Evolutionary conservation across 2,113 vertebrate genomes (phyloP), one percentile per base, ranked within the genome.

Genomic region (Plestiodon gilberti): DNA sequence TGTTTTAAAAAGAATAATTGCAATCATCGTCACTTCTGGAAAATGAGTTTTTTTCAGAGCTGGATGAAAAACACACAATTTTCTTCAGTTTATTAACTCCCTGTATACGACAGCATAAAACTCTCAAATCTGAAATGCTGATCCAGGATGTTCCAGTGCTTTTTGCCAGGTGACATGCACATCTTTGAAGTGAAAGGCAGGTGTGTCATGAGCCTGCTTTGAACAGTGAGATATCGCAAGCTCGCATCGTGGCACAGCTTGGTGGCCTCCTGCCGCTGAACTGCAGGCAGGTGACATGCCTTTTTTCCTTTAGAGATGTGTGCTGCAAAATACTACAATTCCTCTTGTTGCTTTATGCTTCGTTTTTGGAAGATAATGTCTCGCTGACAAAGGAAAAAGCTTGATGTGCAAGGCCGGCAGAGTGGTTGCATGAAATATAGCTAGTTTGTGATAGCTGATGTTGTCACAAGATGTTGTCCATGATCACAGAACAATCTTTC

Each of bases 181-280:
- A 62, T 91, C 93, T 95, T 95, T 95, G 94, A 95, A 94, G 90
- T 80, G 88, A 93, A 90, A 94, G 82, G 87, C 93, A 93, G 89
- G 83, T 59, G 69, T 25, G 91, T 94, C 93, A 93, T 81, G 81
- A 85, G 81, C 81, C 74, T 89, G 92, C 93, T 95, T 95, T 94
- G 93, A 95, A 94, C 93, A 40, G 90, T 92, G 88, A 86, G 83
- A 85, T 64, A 89, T 92, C 87, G 91, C 88, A 89, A 92, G 83
- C 74, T 28, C 83, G 81, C 64, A 2, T 82, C 89, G 88, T 78
- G 84, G 88, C 94, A 93, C 90, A 94, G 94, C 93, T 94, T 95
- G 93, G 90, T 95, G 93, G 92, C 90, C 91, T 92, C 92, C 88
- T 79, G 67, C 70, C 23, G 48, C 84, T 86, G 92, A 93, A 89